Conservation (phyloP, 2,797 vertebrate genomes). For the Hippopotamyrus pictus region DNA sequence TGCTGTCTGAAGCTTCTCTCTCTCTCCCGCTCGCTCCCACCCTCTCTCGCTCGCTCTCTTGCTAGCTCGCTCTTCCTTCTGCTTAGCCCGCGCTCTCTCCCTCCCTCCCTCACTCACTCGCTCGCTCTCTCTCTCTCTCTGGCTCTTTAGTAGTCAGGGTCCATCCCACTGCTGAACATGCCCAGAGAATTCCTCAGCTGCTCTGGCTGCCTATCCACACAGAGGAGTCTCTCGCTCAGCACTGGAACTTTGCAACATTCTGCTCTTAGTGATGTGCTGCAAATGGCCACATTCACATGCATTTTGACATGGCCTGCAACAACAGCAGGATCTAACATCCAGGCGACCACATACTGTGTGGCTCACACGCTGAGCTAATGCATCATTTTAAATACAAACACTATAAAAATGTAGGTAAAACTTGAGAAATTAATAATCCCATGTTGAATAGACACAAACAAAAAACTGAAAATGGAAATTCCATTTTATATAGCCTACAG, state of each 20-base stretch:
- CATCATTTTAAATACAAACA: not conserved
- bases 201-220: conserved; percentile 61
- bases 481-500: not conserved
- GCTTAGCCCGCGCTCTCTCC: not conserved
- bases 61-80: conserved; percentile 32
- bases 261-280: conserved; percentile 34
- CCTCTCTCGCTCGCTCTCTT: conserved; percentile 43
- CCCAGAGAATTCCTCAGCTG: conserved; percentile 45
- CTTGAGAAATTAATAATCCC: not conserved
- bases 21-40: conserved; percentile 42
- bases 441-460: not conserved
- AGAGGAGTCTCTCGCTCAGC: conserved; percentile 52
- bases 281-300: not conserved
- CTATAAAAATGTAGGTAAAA: not conserved
- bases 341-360: not conserved
- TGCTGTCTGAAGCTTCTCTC: conserved; percentile 55
- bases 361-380: not conserved
- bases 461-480: not conserved
- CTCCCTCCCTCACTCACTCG: not conserved
- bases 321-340: not conserved
- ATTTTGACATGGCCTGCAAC: not conserved
- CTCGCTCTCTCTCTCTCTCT: conserved; percentile 33
- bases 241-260: conserved; percentile 37
- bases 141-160: conserved; percentile 78
- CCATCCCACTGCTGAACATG: conserved; percentile 71